Conservation (phyloP, 92 coral and sea anemone genomes). For the Montipora capitata region DNA sequence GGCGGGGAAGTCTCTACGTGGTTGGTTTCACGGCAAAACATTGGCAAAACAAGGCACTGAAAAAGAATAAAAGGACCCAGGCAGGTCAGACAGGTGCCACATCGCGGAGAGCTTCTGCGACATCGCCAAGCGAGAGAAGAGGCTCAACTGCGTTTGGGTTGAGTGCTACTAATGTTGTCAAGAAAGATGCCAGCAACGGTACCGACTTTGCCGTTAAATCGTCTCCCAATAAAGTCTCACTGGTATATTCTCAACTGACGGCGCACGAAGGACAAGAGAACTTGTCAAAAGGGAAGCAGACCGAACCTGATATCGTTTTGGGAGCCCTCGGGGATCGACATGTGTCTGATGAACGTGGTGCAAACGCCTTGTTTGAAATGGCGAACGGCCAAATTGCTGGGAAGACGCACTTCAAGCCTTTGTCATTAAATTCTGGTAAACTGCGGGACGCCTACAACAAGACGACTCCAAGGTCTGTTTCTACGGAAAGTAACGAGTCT, state of each 20-base stretch:
- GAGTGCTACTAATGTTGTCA: background rate
- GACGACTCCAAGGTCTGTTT: constrained; percentile 41
- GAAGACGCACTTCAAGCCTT: constrained; percentile 8
- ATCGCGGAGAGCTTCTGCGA: constrained; percentile 30
- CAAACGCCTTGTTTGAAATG: background rate
- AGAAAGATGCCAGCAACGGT: background rate
- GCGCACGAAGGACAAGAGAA: background rate
- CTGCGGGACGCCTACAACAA: constrained; percentile 38
- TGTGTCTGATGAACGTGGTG: background rate
- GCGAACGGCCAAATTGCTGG: constrained; percentile 1
- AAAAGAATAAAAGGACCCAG: constrained; percentile 69
- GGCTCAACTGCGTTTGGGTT: constrained; percentile 3
- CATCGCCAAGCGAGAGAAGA: constrained; percentile 11
- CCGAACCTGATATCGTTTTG: background rate
- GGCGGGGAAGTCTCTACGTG: constrained; percentile 96
- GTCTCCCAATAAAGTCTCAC: constrained; percentile 26
- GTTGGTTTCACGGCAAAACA: constrained; percentile 97
- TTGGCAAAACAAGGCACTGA: constrained; percentile 96
- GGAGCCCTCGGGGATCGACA: background rate
- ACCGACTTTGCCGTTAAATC: background rate
- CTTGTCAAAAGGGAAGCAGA: background rate
- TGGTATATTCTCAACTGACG: constrained; percentile 7
- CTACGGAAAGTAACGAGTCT: constrained; percentile 79
- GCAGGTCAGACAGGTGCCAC: constrained; percentile 56
- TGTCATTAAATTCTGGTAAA: constrained; percentile 16